These are phyloP conservation scores for Trinectes maculatus DNA, from an alignment of 2,113 vertebrate genomes.

Conservation along the genomic window DNA sequence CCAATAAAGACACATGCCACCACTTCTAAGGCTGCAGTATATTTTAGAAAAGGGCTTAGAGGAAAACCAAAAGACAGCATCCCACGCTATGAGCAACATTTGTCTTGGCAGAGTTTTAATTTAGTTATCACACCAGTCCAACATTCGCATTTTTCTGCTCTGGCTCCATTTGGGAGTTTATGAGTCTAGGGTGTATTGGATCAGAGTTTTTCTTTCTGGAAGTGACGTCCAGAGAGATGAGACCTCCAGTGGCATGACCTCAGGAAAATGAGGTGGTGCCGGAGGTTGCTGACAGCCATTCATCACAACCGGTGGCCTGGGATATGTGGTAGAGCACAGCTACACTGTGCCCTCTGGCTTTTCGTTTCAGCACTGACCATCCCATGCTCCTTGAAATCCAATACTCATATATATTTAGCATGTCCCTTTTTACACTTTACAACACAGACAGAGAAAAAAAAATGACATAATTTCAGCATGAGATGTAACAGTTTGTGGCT, in stretches of 20 bases:
- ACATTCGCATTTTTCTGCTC: slow-evolving; percentile 55
- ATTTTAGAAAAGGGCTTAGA: slow-evolving; percentile 28
- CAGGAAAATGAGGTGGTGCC: slow-evolving; percentile 47
- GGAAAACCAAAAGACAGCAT: slow-evolving; percentile 39
- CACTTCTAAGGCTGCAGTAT: slow-evolving; percentile 51
- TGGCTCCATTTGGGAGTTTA: slow-evolving; percentile 54
- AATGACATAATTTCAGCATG: slow-evolving; percentile 38
- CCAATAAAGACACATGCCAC: slow-evolving; percentile 51
- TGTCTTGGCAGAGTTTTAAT: slow-evolving; percentile 54
- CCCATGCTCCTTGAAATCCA: slow-evolving; percentile 69
- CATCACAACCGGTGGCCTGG: slow-evolving; percentile 43
- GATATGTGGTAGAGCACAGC: slow-evolving; percentile 32
- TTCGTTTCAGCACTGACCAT: slow-evolving; percentile 52
- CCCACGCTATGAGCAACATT: slow-evolving; percentile 33
- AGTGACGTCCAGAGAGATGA: slow-evolving; percentile 40
- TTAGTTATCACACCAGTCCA: slow-evolving; percentile 50
- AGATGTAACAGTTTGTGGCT: slow-evolving; percentile 30
- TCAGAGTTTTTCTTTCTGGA: slow-evolving; percentile 55
- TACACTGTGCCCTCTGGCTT: slow-evolving; percentile 24
- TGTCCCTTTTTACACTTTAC: slow-evolving; percentile 53
- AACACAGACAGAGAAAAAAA: slow-evolving; percentile 39
- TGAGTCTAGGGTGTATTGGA: slow-evolving; percentile 54
- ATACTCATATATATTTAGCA: slow-evolving; percentile 73
- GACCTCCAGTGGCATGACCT: slow-evolving; percentile 58
- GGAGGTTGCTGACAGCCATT: slow-evolving; percentile 51